Conservation (phyloP, 2,888 invertebrate species). For the Drosophila prostipennis region DNA sequence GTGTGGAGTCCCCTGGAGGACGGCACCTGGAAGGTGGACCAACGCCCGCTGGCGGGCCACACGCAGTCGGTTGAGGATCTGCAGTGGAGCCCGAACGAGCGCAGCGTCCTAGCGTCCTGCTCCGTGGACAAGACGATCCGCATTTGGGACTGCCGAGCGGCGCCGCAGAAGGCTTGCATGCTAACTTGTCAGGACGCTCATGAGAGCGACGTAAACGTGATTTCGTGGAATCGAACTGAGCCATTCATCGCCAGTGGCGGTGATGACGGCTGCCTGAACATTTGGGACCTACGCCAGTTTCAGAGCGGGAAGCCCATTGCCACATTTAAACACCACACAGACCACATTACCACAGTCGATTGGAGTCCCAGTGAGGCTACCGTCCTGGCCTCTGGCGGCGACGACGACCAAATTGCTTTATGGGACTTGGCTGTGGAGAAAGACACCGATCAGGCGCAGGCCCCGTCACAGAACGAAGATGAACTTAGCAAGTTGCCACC, state of each 20-base stretch:
- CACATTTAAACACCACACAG: slow-evolving; percentile 97
- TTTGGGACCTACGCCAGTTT: slow-evolving; percentile 98
- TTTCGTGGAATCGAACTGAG: slow-evolving; percentile 97
- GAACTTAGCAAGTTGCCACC: slow-evolving; percentile 92
- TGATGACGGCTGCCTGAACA: slow-evolving; percentile 96
- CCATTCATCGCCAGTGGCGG: slow-evolving; percentile 96
- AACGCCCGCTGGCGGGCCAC: slow-evolving; percentile 94
- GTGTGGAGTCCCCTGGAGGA: slow-evolving; percentile 94
- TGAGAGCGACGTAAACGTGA: slow-evolving; percentile 97
- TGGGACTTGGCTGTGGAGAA: slow-evolving; percentile 98
- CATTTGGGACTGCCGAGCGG: slow-evolving; percentile 97
- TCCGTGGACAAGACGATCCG: slow-evolving; percentile 95
- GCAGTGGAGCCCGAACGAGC: slow-evolving; percentile 99
- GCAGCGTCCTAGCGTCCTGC: slow-evolving; percentile 93
- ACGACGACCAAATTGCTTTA: slow-evolving; percentile 97
- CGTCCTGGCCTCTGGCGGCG: slow-evolving; percentile 96
- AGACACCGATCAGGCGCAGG: slow-evolving; percentile 86
- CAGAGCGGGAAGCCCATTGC: slow-evolving; percentile 92
- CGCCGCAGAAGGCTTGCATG: slow-evolving; percentile 96
- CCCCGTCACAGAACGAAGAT: slow-evolving; percentile 90
- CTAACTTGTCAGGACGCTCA: slow-evolving; percentile 94
- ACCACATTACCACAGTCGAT: slow-evolving; percentile 97
- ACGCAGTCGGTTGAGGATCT: slow-evolving; percentile 97
- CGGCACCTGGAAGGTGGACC: slow-evolving; percentile 95
- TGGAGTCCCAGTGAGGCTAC: slow-evolving; percentile 98